phyloP scores from a whole-genome alignment of 2,113 vertebrate species.

The Gadus macrocephalus region DNA sequence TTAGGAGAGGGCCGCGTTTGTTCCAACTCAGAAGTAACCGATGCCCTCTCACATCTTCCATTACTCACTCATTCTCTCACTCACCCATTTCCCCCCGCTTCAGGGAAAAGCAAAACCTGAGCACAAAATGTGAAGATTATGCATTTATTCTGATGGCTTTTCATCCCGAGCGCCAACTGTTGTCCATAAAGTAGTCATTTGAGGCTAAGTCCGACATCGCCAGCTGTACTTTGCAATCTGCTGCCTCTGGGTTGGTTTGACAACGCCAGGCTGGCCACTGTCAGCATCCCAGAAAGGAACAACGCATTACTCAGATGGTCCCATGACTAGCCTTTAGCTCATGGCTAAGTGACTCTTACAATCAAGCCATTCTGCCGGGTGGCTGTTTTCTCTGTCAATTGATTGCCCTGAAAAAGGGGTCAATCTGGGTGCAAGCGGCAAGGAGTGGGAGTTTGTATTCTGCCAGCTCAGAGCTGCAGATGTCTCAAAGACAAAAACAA shows the following conservation, averaged over 20 bases:
- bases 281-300: constrained; percentile 17
- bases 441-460: too few species aligned
- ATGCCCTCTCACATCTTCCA: too few species aligned
- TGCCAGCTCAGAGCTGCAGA: constrained; percentile 11
- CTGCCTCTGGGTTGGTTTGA: constrained; percentile 3
- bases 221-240: constrained; percentile 34
- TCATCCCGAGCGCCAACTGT: constrained; percentile 10
- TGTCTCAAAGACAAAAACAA: constrained; percentile 13
- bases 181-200: constrained; percentile 15
- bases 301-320: too few species aligned
- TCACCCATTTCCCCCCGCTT: not conserved
- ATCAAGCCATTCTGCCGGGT: too few species aligned
- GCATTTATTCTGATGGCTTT: constrained; percentile 1
- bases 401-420: too few species aligned
- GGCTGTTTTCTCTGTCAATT: too few species aligned
- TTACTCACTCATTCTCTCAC: too few species aligned
- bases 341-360: too few species aligned
- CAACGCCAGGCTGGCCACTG: constrained; percentile 17
- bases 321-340: too few species aligned
- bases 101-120: not conserved
- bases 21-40: not conserved
- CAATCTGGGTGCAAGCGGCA: too few species aligned
- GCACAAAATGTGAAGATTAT: not conserved
- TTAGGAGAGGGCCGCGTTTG: too few species aligned
- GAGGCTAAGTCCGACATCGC: constrained; percentile 32